A percentile compares a stretch with the other conserved stretches of the same genome.
Conservation (phyloP, 1,140 invertebrate genomes). For the Sitobion miscanthi region DNA sequence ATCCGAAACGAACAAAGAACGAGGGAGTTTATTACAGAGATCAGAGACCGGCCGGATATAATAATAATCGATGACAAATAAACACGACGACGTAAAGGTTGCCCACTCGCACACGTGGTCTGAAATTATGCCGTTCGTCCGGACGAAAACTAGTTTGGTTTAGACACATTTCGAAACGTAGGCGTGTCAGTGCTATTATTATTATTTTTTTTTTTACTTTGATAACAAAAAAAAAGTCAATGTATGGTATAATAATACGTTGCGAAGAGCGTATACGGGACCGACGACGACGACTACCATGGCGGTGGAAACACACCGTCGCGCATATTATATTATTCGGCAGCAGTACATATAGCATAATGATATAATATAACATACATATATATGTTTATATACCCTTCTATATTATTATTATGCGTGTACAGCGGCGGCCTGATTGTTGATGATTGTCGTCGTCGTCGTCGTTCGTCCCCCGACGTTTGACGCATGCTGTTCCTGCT, state of each 20-base stretch:
- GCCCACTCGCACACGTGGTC: conserved; percentile 2
- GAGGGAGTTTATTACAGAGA: background rate
- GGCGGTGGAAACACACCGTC: background rate
- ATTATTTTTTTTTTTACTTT: conserved; percentile 17
- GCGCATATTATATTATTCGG: background rate
- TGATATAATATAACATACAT: background rate
- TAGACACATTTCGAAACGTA: conserved; percentile 37
- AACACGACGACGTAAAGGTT: background rate
- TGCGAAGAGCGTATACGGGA: background rate
- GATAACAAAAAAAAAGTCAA: conserved; percentile 43
- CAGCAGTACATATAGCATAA: background rate
- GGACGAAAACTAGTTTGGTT: conserved; percentile 46
- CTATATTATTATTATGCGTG: conserved; percentile 31
- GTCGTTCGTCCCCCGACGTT: conserved; percentile 14
- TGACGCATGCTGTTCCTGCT: background rate
- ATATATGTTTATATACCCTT: background rate
- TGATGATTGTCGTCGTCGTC: conserved; percentile 22
- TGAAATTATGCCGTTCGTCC: conserved; percentile 25
- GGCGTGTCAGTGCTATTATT: conserved; percentile 17
- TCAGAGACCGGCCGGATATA: background rate
- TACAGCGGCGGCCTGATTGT: conserved; percentile 28
- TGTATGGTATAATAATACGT: conserved; percentile 48
- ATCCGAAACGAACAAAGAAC: background rate
- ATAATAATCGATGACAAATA: conserved; percentile 35
- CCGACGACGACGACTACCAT: background rate